Conservation (phyloP, 2,888 invertebrate genomes). For the Yponomeuta evonymella region DNA sequence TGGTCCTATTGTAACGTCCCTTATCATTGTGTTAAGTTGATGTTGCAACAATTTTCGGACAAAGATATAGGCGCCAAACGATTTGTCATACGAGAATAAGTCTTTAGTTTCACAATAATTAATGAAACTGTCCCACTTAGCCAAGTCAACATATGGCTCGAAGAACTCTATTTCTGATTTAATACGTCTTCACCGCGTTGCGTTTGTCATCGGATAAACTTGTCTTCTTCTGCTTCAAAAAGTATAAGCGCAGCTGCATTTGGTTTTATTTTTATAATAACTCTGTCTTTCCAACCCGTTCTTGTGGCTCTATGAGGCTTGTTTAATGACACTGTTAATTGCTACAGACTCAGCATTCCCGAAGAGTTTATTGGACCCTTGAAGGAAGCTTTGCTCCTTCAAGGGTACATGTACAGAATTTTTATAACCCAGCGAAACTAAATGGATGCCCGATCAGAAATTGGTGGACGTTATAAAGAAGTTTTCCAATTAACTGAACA, state of each 20-base stretch:
- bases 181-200: conserved; percentile 12
- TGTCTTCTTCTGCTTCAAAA: conserved; percentile 21
- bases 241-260: conserved; percentile 37
- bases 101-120: conserved; percentile 11
- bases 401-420: conserved; percentile 33
- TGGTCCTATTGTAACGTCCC: background rate
- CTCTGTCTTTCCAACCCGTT: conserved; percentile 31
- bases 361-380: conserved; percentile 44
- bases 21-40: background rate
- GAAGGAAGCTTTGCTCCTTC: conserved; percentile 26
- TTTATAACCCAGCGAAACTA: conserved; percentile 34
- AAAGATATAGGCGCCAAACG: background rate
- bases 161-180: conserved; percentile 14
- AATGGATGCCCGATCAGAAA: background rate
- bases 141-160: conserved; percentile 12
- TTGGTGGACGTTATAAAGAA: background rate
- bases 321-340: conserved; percentile 63
- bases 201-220: conserved; percentile 21
- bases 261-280: conserved; percentile 37
- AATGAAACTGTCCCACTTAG: conserved; percentile 15
- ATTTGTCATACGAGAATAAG: conserved; percentile 14
- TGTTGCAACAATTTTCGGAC: conserved; percentile 1
- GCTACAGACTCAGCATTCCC: conserved; percentile 61
- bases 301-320: conserved; percentile 24
- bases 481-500: background rate